phyloP scores from a whole-genome alignment of 2,888 invertebrate species.

The Metellina segmentata region DNA sequence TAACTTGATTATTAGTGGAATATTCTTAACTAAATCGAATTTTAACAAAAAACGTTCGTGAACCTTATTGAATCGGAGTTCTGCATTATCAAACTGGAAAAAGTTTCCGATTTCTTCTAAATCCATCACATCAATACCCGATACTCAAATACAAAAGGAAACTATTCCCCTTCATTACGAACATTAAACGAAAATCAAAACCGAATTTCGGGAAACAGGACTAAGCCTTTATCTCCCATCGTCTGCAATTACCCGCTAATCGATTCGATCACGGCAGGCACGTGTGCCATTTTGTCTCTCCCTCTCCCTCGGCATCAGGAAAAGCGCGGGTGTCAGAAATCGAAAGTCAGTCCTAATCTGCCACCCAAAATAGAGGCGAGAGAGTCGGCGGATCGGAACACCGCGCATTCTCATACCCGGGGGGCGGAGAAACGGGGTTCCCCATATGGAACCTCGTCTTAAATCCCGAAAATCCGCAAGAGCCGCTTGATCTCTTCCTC shows the following conservation, averaged over 20 bases:
- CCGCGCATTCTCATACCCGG: conserved; percentile 5
- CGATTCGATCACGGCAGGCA: neutral
- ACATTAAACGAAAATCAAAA: too few species aligned
- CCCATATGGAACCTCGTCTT: conserved; percentile 9
- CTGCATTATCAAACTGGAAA: too few species aligned
- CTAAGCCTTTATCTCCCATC: neutral
- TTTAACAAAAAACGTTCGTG: too few species aligned
- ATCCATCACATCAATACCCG: too few species aligned
- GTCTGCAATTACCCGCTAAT: neutral
- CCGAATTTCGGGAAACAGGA: too few species aligned
- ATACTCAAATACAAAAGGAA: too few species aligned
- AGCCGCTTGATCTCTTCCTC: conserved; percentile 51
- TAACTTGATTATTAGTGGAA: too few species aligned
- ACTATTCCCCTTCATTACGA: too few species aligned
- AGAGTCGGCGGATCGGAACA: conserved; percentile 58
- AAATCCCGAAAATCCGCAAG: conserved; percentile 20
- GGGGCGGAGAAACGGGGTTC: conserved; percentile 23
- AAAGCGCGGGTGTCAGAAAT: conserved; percentile 9
- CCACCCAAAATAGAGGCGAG: conserved; percentile 16
- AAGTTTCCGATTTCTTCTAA: too few species aligned
- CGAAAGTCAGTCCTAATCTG: conserved; percentile 42
- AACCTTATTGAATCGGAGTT: too few species aligned
- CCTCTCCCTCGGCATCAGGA: neutral
- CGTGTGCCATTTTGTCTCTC: neutral
- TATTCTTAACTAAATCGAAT: too few species aligned